Conservation (phyloP, 1,140 invertebrate genomes). For the Scaptomyza pallida region DNA sequence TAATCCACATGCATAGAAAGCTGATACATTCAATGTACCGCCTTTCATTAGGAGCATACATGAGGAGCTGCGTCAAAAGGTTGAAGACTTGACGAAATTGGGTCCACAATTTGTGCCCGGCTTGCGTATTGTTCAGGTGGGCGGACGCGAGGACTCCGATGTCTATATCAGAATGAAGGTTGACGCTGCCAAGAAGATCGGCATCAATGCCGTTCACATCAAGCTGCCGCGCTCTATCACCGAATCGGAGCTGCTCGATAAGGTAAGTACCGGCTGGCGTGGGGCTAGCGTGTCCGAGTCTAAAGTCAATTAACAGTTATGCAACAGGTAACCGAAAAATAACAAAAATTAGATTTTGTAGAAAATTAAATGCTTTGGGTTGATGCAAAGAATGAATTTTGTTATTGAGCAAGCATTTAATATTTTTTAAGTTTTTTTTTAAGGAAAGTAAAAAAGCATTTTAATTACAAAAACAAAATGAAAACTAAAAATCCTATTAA, state of each 20-base stretch:
- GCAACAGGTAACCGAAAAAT: too few relatives aligned
- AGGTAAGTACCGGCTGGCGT: slow-evolving; percentile 85
- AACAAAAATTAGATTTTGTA: too few relatives aligned
- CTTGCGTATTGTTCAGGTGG: slow-evolving; percentile 95
- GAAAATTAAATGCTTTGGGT: too few relatives aligned
- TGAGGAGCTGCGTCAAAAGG: slow-evolving; percentile 88
- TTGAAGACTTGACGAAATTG: slow-evolving; percentile 86
- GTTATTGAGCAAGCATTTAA: too few relatives aligned
- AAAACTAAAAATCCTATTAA: too few relatives aligned
- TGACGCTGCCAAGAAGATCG: slow-evolving; percentile 95
- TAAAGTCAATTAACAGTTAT: slow-evolving; percentile 27
- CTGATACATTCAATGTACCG: not conserved
- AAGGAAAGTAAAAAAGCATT: too few relatives aligned
- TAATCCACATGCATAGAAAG: not conserved
- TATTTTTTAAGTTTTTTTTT: too few relatives aligned
- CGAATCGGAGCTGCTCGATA: slow-evolving; percentile 88
- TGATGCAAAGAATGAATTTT: too few relatives aligned
- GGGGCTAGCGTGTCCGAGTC: not conserved
- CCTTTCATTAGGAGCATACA: slow-evolving; percentile 89
- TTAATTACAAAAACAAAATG: too few relatives aligned
- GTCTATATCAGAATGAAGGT: slow-evolving; percentile 99
- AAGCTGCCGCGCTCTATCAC: slow-evolving; percentile 92
- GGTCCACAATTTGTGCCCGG: slow-evolving; percentile 89
- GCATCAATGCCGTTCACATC: slow-evolving; percentile 93
- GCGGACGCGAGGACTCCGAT: slow-evolving; percentile 98